phyloP scores from a whole-genome alignment of 2,113 vertebrate species.

The Crocuta crocuta region DNA sequence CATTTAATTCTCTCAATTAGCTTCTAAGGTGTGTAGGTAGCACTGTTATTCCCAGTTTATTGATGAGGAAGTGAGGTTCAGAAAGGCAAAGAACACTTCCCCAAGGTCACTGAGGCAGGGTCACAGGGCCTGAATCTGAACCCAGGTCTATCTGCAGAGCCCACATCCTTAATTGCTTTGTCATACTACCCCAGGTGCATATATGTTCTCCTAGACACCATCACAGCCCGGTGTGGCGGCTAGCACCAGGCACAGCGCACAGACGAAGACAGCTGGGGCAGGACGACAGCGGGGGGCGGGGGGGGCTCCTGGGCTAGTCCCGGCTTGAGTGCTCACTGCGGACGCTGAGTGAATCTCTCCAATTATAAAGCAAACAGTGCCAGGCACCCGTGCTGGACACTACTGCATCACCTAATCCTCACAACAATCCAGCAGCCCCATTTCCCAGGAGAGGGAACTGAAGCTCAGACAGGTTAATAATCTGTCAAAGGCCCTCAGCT shows the following conservation, averaged over 20 bases:
- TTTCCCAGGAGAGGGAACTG: not conserved
- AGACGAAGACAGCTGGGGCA: not conserved
- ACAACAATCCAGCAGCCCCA: not conserved
- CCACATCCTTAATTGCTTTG: not conserved
- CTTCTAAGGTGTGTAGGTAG: not conserved
- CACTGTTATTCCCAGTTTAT: not conserved
- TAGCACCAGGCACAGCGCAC: not conserved
- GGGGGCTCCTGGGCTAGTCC: not conserved
- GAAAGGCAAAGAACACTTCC: not conserved
- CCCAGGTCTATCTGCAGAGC: not conserved
- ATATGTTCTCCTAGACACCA: not conserved
- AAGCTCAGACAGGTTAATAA: not conserved
- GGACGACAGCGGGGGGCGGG: not conserved
- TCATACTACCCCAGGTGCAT: not conserved
- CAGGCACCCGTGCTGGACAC: not conserved
- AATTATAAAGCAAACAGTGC: not conserved
- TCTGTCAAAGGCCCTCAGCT: not conserved
- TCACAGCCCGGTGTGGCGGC: accelerated
- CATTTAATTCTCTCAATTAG: not conserved
- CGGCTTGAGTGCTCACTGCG: not conserved
- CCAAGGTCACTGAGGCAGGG: not conserved
- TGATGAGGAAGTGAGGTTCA: not conserved
- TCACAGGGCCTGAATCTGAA: not conserved
- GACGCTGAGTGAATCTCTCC: not conserved
- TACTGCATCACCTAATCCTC: not conserved